Percentiles rank a stretch among this genome's conserved stretches.
Conservation (phyloP, 2,888 invertebrate genomes). For the Pogonocherus hispidulus region DNA sequence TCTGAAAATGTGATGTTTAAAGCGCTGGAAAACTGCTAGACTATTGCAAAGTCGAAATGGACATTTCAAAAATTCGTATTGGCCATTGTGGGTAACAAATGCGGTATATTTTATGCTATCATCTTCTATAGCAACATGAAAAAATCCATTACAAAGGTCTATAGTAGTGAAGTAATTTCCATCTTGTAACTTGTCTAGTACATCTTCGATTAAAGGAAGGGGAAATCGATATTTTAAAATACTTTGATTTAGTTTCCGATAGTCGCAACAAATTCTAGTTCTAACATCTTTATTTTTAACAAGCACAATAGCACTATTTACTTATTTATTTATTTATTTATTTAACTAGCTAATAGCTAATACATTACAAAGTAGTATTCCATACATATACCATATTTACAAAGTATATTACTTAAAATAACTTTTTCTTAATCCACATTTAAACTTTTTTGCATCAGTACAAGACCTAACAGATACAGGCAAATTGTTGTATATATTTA, state of each 20-base stretch:
- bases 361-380: too few relatives aligned
- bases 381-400: too few relatives aligned
- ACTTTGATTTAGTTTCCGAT: slow-evolving; percentile 45
- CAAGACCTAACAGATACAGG: too few relatives aligned
- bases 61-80: not conserved
- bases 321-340: too few relatives aligned
- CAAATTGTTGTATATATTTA: too few relatives aligned
- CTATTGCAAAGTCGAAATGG: too few relatives aligned
- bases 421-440: too few relatives aligned
- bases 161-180: slow-evolving; percentile 34
- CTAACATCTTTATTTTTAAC: slow-evolving; percentile 50
- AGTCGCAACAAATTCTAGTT: slow-evolving; percentile 47
- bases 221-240: slow-evolving; percentile 48
- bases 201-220: slow-evolving; percentile 44
- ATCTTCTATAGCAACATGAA: slow-evolving; percentile 29
- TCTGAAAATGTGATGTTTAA: too few relatives aligned
- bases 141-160: slow-evolving; percentile 26
- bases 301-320: slow-evolving; percentile 49
- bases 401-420: too few relatives aligned
- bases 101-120: slow-evolving; percentile 38
- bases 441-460: too few relatives aligned
- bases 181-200: slow-evolving; percentile 36
- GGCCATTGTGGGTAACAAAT: slow-evolving; percentile 37
- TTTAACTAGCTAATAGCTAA: too few relatives aligned
- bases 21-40: too few relatives aligned